phyloP scores from a whole-genome alignment of 2,113 vertebrate species.

The Pseudonaja textilis region DNA sequence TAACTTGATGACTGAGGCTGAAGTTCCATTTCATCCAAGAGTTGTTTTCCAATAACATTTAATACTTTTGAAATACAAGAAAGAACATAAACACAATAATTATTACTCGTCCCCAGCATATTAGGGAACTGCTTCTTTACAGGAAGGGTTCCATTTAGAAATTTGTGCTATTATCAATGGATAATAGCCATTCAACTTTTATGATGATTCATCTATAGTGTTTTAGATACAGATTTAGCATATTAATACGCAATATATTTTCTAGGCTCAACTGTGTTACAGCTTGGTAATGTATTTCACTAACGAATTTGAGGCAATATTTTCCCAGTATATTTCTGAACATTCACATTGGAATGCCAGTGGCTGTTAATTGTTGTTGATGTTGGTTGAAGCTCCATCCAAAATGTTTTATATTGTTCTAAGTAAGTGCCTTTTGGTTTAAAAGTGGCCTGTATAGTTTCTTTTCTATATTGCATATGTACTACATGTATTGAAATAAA shows the following conservation, averaged over 20 bases:
- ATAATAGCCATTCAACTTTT: not conserved
- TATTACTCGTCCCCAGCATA: not conserved
- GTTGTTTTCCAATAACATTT: not conserved
- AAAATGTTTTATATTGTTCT: slow-evolving; percentile 35
- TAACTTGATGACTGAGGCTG: not conserved
- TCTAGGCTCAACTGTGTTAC: not conserved
- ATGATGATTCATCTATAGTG: slow-evolving; percentile 4
- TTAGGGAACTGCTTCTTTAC: not conserved
- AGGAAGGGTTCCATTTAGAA: not conserved
- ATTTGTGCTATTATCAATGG: not conserved
- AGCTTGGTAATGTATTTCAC: slow-evolving; percentile 12
- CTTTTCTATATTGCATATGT: slow-evolving; percentile 40
- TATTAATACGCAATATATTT: not conserved
- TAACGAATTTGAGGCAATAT: slow-evolving; percentile 41
- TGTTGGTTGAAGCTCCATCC: slow-evolving; percentile 24
- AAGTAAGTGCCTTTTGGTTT: slow-evolving; percentile 66
- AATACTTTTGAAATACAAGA: not conserved
- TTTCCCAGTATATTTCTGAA: slow-evolving; percentile 19
- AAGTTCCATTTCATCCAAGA: not conserved
- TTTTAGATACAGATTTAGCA: slow-evolving; percentile 21
- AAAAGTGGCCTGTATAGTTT: slow-evolving; percentile 51
- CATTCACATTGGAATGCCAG: not conserved
- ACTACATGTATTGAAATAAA: slow-evolving; percentile 47
- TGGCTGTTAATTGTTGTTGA: slow-evolving; percentile 30
- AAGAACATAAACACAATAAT: not conserved